These are phyloP conservation scores for Phallusia fumigata DNA, from an alignment of 23 tunicate genomes.

Conservation along the genomic window DNA sequence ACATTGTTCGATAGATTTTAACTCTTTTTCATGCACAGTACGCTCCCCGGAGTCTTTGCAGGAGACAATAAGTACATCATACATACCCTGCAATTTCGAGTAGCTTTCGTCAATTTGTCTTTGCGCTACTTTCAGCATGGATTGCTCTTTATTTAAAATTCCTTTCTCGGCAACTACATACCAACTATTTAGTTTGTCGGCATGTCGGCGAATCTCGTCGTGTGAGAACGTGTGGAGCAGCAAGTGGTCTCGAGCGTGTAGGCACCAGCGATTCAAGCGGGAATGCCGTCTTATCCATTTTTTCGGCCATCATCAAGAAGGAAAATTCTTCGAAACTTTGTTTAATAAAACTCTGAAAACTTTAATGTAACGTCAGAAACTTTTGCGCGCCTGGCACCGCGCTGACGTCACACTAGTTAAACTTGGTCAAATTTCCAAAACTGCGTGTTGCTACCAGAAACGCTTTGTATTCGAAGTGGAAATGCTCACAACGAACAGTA, in stretches of 20 bases:
- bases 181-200: not conserved
- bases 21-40: not conserved
- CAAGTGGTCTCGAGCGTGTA: not conserved
- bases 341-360: not conserved
- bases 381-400: no score
- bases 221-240: not conserved
- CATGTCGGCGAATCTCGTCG: not conserved
- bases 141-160: not conserved
- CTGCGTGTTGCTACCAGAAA: no score
- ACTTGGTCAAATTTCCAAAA: no score
- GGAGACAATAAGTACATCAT: not conserved
- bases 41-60: not conserved
- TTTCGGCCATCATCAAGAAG: not conserved
- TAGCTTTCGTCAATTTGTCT: not conserved
- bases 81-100: not conserved
- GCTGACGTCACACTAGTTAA: no score
- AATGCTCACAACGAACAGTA: no score
- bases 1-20: not conserved
- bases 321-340: not conserved
- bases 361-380: no score
- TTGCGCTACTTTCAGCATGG: not conserved
- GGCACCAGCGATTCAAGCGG: slow-evolving; percentile 3
- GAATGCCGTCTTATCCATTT: not conserved
- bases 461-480: no score
- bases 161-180: not conserved